Conservation (phyloP, 2,113 vertebrate species). For the Menura novaehollandiae region DNA sequence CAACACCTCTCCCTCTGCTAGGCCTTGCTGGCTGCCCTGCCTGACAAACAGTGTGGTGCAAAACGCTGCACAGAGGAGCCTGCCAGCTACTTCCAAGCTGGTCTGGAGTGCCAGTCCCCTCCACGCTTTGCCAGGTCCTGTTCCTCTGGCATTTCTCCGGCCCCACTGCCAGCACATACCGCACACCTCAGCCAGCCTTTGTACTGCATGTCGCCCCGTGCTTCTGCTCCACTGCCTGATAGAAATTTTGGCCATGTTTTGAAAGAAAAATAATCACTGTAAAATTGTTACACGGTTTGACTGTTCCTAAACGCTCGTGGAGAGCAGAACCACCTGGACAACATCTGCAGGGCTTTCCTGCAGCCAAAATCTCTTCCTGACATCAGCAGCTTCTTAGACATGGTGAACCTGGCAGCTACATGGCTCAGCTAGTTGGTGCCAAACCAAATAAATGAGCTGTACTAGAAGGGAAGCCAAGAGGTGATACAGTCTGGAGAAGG, state of each 20-base stretch:
- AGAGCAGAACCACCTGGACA: slow-evolving; percentile 46
- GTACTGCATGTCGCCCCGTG: rapidly evolving
- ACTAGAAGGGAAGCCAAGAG: slow-evolving; percentile 15
- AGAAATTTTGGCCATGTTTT: not conserved
- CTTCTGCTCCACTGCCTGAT: not conserved
- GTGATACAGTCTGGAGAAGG: slow-evolving; percentile 21
- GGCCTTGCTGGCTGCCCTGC: not conserved
- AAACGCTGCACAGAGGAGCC: not conserved
- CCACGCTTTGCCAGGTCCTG: rapidly evolving
- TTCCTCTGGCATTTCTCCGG: not conserved
- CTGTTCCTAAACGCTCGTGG: not conserved
- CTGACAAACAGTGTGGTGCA: not conserved
- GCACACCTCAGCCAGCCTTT: not conserved
- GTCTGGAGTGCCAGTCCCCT: not conserved
- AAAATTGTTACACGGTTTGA: not conserved
- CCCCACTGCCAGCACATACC: not conserved
- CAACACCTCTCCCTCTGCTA: not conserved
- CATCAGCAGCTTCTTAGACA: slow-evolving; percentile 27
- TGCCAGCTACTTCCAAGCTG: not conserved
- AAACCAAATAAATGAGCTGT: slow-evolving; percentile 53
- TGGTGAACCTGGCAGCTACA: slow-evolving; percentile 24
- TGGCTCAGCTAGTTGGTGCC: not conserved
- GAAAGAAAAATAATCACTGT: not conserved
- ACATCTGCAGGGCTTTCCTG: slow-evolving; percentile 31
- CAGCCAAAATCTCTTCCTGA: slow-evolving; percentile 25